Conservation (phyloP, 2,797 vertebrate genomes). For the Margarornis squamiger region DNA sequence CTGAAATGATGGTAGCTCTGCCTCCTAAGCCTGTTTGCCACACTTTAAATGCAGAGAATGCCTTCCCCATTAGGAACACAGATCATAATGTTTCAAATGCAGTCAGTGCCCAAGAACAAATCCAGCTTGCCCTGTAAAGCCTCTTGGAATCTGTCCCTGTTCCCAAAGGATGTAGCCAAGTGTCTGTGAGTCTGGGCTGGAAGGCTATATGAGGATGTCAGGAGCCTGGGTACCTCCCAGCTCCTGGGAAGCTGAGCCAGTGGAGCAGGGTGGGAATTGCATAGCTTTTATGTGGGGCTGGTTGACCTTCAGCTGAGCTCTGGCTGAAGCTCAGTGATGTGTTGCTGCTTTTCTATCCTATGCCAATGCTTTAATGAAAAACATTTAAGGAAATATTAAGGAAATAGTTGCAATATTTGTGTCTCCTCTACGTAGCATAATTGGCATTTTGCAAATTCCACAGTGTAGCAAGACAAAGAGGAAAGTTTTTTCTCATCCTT, state of each 20-base stretch:
- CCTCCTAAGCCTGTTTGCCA: background rate
- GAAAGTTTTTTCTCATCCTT: background rate
- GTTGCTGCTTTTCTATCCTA: background rate
- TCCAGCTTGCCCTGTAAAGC: background rate
- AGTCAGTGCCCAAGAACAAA: background rate
- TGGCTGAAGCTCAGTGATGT: background rate
- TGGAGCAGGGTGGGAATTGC: background rate
- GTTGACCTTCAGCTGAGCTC: background rate
- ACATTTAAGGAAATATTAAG: conserved; percentile 9
- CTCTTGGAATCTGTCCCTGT: background rate
- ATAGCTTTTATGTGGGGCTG: background rate
- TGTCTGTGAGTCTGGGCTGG: background rate
- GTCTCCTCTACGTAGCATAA: background rate
- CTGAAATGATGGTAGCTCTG: background rate
- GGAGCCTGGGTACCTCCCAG: background rate
- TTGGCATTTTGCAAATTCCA: conserved; percentile 4
- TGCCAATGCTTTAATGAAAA: background rate
- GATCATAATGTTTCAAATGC: background rate
- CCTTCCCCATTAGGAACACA: background rate
- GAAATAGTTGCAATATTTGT: conserved; percentile 24
- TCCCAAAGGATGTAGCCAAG: background rate
- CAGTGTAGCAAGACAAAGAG: background rate
- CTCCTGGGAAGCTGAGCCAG: background rate
- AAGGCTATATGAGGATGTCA: background rate
- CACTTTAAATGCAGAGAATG: background rate